These are phyloP conservation scores for Brachycybe producta DNA, from an alignment of 2,888 invertebrate species.

Conservation along the genomic window DNA sequence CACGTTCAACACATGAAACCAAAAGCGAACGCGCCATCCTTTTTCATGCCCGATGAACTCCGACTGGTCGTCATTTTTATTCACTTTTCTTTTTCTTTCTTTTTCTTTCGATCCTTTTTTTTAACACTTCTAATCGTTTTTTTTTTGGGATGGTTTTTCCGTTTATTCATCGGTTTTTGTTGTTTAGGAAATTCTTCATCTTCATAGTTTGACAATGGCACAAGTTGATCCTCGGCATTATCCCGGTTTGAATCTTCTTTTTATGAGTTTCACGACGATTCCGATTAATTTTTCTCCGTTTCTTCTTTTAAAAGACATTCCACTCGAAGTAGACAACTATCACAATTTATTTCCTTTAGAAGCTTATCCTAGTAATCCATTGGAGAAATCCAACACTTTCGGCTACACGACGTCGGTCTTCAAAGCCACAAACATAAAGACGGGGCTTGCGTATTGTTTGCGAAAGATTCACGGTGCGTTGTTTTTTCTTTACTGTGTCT, in stretches of 20 bases:
- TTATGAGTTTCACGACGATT: background rate
- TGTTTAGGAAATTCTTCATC: conserved; percentile 51
- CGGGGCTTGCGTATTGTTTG: conserved; percentile 70
- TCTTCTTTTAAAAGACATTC: conserved; percentile 51
- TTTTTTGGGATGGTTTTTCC: background rate
- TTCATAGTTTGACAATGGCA: conserved; percentile 56
- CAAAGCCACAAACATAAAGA: conserved; percentile 77
- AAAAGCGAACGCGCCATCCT: conserved; percentile 39
- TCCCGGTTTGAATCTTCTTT: conserved; percentile 35
- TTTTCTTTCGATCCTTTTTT: background rate
- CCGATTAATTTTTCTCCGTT: conserved; percentile 11
- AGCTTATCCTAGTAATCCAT: conserved; percentile 37
- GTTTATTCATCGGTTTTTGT: background rate
- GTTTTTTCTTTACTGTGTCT: too few species aligned
- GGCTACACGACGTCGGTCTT: conserved; percentile 71
- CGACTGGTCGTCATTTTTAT: conserved; percentile 38
- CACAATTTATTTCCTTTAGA: conserved; percentile 77
- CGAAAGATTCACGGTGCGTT: conserved; percentile 67
- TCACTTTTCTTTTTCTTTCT: background rate
- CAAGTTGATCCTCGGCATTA: conserved; percentile 55
- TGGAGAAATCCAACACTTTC: conserved; percentile 52
- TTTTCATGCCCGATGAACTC: conserved; percentile 74
- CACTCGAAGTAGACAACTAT: conserved; percentile 79
- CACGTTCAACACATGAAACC: conserved; percentile 36
- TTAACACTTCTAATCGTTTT: background rate